Evolutionary conservation across 2,113 vertebrate species (phyloP).

Genomic region (Cygnus atratus): DNA sequence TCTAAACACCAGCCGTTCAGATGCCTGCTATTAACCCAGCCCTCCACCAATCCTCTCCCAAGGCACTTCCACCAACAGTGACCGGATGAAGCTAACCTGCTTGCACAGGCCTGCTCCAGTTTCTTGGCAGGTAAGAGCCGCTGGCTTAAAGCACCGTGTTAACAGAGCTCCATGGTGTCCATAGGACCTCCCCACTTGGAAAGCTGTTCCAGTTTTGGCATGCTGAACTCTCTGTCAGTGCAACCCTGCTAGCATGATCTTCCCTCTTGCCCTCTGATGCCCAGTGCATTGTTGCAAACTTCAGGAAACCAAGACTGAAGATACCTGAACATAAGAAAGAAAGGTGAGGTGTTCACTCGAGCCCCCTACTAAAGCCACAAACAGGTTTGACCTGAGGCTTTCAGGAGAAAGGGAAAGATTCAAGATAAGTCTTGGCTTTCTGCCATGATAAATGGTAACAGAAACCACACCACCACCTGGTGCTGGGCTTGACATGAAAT

Average conservation of each 20-base stretch:
- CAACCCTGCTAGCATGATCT: fast-evolving
- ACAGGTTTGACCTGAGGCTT: neutral
- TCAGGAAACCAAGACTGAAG: neutral
- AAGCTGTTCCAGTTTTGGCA: neutral
- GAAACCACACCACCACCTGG: neutral
- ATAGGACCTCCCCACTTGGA: neutral
- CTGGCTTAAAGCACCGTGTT: neutral
- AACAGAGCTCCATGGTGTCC: neutral
- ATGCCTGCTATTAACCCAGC: neutral
- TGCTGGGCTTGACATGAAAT: neutral
- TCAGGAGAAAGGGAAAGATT: neutral
- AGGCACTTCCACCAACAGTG: fast-evolving
- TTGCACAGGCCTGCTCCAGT: neutral
- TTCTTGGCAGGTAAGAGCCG: neutral
- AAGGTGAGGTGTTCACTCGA: neutral
- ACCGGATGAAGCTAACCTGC: neutral
- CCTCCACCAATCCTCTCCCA: neutral
- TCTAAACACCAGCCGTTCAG: neutral
- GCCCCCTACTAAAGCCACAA: neutral
- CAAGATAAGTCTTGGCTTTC: neutral
- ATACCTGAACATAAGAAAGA: neutral
- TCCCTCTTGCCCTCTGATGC: neutral
- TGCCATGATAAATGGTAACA: neutral
- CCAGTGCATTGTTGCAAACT: neutral
- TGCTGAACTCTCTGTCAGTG: neutral